phyloP scores from a whole-genome alignment of 2,113 vertebrate genomes.

The Nanger granti region DNA sequence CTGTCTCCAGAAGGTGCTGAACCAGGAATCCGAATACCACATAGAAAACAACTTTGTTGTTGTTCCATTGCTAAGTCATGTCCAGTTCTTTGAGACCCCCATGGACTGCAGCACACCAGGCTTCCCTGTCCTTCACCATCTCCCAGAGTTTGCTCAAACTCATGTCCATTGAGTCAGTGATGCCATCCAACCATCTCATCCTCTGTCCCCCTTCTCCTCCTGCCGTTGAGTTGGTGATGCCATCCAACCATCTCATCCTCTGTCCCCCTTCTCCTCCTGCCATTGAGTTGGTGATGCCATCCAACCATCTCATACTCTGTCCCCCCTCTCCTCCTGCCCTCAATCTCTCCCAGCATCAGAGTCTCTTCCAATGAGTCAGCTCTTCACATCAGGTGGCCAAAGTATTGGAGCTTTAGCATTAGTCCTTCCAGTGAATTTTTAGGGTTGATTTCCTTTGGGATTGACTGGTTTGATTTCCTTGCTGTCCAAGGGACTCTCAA shows the following conservation, averaged over 20 bases:
- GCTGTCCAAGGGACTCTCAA: background rate
- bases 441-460: background rate
- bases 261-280: background rate
- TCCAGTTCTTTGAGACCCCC: background rate
- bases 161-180: background rate
- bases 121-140: background rate
- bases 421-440: background rate
- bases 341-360: background rate
- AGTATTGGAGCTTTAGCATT: background rate
- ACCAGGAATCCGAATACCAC: background rate
- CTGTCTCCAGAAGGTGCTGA: background rate
- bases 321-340: background rate
- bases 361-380: background rate
- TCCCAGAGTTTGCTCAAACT: background rate
- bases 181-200: background rate
- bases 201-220: background rate
- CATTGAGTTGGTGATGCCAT: background rate
- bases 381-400: background rate
- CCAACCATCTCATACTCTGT: background rate
- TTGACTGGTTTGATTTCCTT: background rate
- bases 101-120: background rate
- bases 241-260: background rate
- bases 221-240: background rate
- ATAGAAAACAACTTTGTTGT: conserved; percentile 25
- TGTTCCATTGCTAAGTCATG: background rate